A percentile compares a stretch with the other conserved stretches of the same genome.
These are phyloP conservation scores for Lagocephalus sceleratus DNA, from an alignment of 2,797 vertebrate species.

Conservation along the genomic window DNA sequence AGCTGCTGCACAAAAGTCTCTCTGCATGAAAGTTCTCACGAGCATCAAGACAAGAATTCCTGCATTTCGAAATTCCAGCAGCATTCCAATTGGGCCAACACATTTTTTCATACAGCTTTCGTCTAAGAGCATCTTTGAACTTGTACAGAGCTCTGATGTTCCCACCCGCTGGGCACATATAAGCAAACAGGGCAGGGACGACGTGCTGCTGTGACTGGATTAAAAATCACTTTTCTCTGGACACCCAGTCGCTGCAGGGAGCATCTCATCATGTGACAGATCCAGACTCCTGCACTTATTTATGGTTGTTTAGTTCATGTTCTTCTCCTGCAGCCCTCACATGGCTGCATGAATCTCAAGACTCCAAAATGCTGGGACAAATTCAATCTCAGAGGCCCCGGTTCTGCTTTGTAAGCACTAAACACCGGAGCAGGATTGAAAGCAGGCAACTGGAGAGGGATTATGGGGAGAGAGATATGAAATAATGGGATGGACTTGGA, in stretches of 20 bases:
- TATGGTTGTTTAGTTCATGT: slow-evolving; percentile 58
- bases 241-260: slow-evolving; percentile 39
- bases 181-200: slow-evolving; percentile 47
- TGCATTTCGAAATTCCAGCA: slow-evolving; percentile 29
- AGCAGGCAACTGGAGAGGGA: slow-evolving; percentile 62
- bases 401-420: slow-evolving; percentile 72
- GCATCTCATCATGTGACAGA: slow-evolving; percentile 47
- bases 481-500: slow-evolving; percentile 67
- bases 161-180: slow-evolving; percentile 35
- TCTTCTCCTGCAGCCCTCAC: slow-evolving; percentile 59
- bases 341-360: slow-evolving; percentile 71
- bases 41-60: slow-evolving; percentile 2
- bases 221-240: slow-evolving; percentile 41
- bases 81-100: slow-evolving; percentile 31
- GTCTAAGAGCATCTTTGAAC: slow-evolving; percentile 39
- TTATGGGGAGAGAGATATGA: slow-evolving; percentile 64
- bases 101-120: slow-evolving; percentile 36
- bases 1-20: slow-evolving; percentile 16
- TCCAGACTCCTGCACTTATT: slow-evolving; percentile 62
- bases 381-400: slow-evolving; percentile 54
- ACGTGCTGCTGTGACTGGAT: slow-evolving; percentile 44
- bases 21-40: slow-evolving; percentile 16
- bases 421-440: slow-evolving; percentile 61
- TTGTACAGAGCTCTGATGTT: slow-evolving; percentile 32
- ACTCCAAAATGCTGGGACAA: slow-evolving; percentile 58